Percentiles rank a stretch among this genome's conserved stretches.
Evolutionary conservation across 2,113 vertebrate genomes (phyloP).

Genomic region (Tragelaphus scriptus): DNA sequence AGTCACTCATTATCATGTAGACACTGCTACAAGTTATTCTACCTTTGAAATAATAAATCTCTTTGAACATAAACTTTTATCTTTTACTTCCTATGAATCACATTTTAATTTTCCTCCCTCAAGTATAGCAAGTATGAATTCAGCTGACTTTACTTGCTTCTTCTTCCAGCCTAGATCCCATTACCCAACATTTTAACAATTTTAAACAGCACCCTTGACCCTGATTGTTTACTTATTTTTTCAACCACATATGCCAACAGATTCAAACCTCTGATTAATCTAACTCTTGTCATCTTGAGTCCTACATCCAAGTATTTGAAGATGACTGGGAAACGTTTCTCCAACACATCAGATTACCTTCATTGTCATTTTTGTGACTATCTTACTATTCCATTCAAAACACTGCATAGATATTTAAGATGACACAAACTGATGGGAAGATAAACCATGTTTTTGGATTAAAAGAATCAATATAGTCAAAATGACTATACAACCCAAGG

Average conservation of each 20-base stretch:
- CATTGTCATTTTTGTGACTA: neutral
- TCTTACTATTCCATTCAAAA: neutral
- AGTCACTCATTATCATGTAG: neutral
- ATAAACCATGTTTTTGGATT: neutral
- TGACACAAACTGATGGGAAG: neutral
- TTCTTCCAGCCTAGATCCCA: neutral
- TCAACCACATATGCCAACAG: neutral
- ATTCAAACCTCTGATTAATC: neutral
- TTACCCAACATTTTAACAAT: neutral
- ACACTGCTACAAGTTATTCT: neutral
- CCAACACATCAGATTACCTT: neutral
- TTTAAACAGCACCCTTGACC: neutral
- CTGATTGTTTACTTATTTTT: neutral
- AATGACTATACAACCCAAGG: neutral
- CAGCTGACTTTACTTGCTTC: neutral
- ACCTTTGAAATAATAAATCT: neutral
- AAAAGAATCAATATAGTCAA: neutral
- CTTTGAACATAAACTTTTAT: neutral
- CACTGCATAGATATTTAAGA: neutral
- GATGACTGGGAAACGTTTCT: neutral
- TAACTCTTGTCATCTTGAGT: neutral
- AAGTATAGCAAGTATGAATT: neutral
- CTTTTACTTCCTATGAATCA: neutral
- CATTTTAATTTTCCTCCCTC: neutral
- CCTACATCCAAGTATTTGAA: neutral